These are phyloP conservation scores for Cantharis lateralis DNA, from an alignment of 2,888 invertebrate species.

Conservation along the genomic window DNA sequence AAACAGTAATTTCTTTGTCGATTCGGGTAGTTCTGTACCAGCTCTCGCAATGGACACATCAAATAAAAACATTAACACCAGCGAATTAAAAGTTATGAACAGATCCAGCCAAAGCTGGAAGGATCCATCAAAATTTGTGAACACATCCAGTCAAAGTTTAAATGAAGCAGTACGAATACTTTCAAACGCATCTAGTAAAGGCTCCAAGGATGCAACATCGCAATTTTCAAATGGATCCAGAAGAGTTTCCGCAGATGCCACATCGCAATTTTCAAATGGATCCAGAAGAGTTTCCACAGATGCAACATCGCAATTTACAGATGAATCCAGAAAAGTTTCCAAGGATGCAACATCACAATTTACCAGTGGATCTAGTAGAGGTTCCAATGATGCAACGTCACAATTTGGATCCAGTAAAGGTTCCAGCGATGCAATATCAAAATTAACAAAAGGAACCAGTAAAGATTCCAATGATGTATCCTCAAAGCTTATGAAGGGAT, in stretches of 20 bases:
- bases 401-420: neutral
- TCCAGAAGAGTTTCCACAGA: too few species aligned
- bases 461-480: neutral
- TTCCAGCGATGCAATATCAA: neutral
- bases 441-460: neutral
- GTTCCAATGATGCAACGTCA: neutral
- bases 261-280: neutral
- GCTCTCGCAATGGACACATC: neutral
- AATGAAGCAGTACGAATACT: neutral
- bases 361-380: neutral
- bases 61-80: neutral
- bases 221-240: neutral
- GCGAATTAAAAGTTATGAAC: neutral
- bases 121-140: neutral
- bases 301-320: too few species aligned
- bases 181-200: neutral
- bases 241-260: neutral
- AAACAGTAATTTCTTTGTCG: neutral
- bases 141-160: neutral
- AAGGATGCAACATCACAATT: neutral
- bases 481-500: neutral
- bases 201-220: neutral
- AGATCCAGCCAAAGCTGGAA: neutral
- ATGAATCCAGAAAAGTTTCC: neutral
- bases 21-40: neutral